These are phyloP conservation scores for Xyrauchen texanus DNA, from an alignment of 2,113 vertebrate species.

Conservation along the genomic window DNA sequence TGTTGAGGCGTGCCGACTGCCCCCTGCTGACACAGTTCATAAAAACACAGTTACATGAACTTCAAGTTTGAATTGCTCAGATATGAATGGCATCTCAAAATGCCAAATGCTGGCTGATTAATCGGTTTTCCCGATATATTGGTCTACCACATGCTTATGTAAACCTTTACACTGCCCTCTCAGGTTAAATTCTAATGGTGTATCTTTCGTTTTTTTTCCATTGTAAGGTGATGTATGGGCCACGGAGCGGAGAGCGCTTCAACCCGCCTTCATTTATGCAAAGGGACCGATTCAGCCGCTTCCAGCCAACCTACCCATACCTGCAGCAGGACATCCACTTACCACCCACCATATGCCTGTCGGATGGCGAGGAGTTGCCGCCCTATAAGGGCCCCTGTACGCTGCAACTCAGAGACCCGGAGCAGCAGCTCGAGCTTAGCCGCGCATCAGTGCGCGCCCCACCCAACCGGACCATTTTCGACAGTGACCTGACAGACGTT, in stretches of 20 bases:
- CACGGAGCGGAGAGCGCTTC: constrained; percentile 87
- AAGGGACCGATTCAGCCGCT: constrained; percentile 92
- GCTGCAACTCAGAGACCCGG: constrained; percentile 91
- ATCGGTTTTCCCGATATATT: too few relatives aligned
- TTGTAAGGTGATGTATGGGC: constrained; percentile 86
- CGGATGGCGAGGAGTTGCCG: constrained; percentile 92
- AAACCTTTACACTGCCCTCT: too few relatives aligned
- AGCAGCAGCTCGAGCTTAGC: constrained; percentile 98
- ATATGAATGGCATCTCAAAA: too few relatives aligned
- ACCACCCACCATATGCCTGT: constrained; percentile 95
- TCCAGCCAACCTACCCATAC: constrained; percentile 96
- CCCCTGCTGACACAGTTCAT: too few relatives aligned
- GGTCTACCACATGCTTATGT: too few relatives aligned
- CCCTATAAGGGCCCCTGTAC: constrained; percentile 95
- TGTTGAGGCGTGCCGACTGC: too few relatives aligned
- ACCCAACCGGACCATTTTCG: constrained; percentile 96
- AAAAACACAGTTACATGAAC: too few relatives aligned
- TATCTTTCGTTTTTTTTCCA: neutral
- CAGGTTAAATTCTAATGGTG: too few relatives aligned
- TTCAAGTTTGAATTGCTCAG: too few relatives aligned
- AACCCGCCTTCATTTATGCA: constrained; percentile 88
- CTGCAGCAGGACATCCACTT: constrained; percentile 96
- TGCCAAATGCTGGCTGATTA: too few relatives aligned
- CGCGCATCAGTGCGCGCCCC: constrained; percentile 94
- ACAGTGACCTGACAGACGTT: constrained; percentile 92